Evolutionary conservation across 1,140 invertebrate species (phyloP).

Genomic region (Pachyrhynchus sulphureomaculatus): DNA sequence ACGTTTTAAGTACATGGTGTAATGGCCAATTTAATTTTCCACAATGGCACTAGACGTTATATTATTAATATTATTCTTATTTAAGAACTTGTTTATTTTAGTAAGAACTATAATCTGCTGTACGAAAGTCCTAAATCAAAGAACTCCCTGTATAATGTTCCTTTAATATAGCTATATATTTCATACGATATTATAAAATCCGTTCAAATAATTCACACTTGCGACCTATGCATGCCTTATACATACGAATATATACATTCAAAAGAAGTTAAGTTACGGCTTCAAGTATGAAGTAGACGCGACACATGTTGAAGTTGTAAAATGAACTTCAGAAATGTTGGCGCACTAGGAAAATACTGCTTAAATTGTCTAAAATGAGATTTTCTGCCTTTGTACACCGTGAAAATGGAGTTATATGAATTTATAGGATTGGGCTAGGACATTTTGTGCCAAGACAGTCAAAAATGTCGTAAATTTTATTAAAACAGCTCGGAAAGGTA

Average conservation of each 20-base stretch:
- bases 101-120: too few relatives aligned
- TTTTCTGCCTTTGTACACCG: constrained; percentile 8
- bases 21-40: too few relatives aligned
- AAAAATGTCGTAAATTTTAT: too few relatives aligned
- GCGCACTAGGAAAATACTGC: constrained; percentile 15
- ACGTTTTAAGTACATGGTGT: too few relatives aligned
- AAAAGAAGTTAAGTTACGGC: constrained; percentile 13
- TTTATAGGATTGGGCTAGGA: background rate
- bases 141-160: too few relatives aligned
- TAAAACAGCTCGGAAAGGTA: too few relatives aligned
- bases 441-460: background rate
- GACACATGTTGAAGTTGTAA: constrained; percentile 28
- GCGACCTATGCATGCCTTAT: background rate
- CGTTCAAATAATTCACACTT: constrained; percentile 13
- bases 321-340: constrained; percentile 9
- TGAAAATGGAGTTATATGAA: constrained; percentile 8
- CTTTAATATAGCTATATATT: too few relatives aligned
- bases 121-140: too few relatives aligned
- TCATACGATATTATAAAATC: too few relatives aligned
- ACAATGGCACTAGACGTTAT: too few relatives aligned
- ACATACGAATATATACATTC: constrained; percentile 5
- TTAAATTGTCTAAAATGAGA: constrained; percentile 4
- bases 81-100: too few relatives aligned
- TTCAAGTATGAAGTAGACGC: constrained; percentile 5
- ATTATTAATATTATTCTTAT: too few relatives aligned